These are phyloP conservation scores for Ectropis grisescens DNA, from an alignment of 1,140 invertebrate species.

Conservation along the genomic window DNA sequence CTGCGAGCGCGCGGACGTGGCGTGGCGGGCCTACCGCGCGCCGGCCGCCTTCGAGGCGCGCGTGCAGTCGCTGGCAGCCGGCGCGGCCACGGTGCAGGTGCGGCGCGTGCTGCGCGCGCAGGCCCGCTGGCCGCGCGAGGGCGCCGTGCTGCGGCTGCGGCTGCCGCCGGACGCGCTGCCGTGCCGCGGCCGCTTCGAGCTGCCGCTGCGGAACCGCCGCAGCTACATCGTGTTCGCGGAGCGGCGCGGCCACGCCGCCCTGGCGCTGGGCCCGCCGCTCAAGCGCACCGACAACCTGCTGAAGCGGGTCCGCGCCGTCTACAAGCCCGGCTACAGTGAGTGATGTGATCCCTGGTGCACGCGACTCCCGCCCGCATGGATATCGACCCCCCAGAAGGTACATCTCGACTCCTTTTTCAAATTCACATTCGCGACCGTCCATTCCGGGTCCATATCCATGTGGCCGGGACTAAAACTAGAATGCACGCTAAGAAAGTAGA, in stretches of 20 bases:
- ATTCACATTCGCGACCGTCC: no score
- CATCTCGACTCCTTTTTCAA: no score
- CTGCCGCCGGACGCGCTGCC: conserved; percentile 36
- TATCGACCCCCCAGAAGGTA: no score
- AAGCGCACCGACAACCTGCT: conserved; percentile 47
- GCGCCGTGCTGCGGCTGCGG: conserved; percentile 42
- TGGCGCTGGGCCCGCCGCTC: conserved; percentile 55
- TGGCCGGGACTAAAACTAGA: no score
- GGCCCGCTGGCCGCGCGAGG: conserved; percentile 52
- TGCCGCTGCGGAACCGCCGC: conserved; percentile 49
- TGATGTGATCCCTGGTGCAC: no score
- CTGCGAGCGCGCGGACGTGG: conserved; percentile 62
- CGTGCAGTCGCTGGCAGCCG: conserved; percentile 47
- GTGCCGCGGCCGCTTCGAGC: conserved; percentile 58
- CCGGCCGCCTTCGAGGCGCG: conserved; percentile 59
- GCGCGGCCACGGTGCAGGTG: conserved; percentile 53
- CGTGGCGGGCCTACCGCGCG: conserved; percentile 59
- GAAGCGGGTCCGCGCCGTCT: conserved; percentile 54
- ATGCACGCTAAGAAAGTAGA: no score
- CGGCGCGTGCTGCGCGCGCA: conserved; percentile 41
- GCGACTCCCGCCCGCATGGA: no score
- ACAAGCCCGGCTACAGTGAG: conserved; percentile 62
- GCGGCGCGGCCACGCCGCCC: conserved; percentile 46
- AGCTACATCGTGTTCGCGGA: conserved; percentile 66
- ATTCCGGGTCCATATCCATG: no score